Percentiles rank a stretch among this genome's conserved stretches.
phyloP scores from a whole-genome alignment of 2,113 vertebrate species.

The Castor canadensis region DNA sequence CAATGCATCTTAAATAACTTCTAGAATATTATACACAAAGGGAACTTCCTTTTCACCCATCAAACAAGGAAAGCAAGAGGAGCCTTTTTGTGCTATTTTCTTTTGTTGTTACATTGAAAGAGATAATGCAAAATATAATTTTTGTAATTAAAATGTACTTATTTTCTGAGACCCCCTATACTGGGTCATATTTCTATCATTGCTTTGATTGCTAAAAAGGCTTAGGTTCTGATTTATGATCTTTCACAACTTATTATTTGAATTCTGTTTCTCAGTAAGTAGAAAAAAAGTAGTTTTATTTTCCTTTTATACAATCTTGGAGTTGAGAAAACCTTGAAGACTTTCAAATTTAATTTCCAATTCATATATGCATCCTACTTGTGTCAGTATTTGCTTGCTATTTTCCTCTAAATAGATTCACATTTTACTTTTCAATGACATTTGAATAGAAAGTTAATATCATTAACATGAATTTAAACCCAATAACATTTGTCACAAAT shows the following conservation, averaged over 20 bases:
- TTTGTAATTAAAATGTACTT: slow-evolving; percentile 24
- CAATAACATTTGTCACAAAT: neutral
- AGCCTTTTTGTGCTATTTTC: neutral
- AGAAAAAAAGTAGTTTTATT: neutral
- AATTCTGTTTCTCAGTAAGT: neutral
- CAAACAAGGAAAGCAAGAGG: neutral
- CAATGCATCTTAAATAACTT: neutral
- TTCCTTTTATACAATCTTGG: neutral
- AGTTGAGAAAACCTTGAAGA: neutral
- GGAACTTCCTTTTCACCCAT: no score
- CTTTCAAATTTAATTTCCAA: slow-evolving; percentile 16
- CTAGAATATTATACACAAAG: neutral
- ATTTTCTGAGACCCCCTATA: neutral
- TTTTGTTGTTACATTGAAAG: neutral
- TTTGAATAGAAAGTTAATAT: slow-evolving; percentile 18
- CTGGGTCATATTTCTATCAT: neutral
- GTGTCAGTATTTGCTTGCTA: neutral
- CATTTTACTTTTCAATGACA: neutral
- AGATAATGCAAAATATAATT: neutral
- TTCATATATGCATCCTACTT: neutral
- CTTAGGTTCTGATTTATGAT: neutral
- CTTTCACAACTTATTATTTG: neutral
- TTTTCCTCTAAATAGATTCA: slow-evolving; percentile 24
- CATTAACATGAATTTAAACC: neutral
- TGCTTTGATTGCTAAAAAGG: neutral